These are phyloP conservation scores for Tachuris rubrigastra DNA, from an alignment of 2,113 vertebrate species.

Conservation along the genomic window DNA sequence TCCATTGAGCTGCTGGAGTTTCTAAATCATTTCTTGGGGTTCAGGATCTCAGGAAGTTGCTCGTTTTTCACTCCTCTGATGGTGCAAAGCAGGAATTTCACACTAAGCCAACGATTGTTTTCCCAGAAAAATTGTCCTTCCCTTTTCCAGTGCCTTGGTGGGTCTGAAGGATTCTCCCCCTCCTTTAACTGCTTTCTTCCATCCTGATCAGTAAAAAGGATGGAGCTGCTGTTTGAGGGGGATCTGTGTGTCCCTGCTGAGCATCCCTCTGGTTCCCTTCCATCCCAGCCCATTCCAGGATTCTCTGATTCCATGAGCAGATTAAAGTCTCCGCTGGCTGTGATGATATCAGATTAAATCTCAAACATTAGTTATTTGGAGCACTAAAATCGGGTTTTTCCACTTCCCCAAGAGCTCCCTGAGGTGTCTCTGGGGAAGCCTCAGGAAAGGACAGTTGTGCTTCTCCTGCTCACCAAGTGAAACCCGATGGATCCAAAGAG, in stretches of 20 bases:
- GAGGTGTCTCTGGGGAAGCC: neutral
- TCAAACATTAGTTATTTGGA: neutral
- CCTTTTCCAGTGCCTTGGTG: neutral
- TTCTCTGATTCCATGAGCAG: neutral
- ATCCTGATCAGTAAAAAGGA: neutral
- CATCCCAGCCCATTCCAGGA: neutral
- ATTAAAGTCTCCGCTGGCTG: neutral
- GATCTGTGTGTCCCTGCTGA: neutral
- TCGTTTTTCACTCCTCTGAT: neutral
- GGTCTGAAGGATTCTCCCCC: neutral
- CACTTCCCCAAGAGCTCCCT: neutral
- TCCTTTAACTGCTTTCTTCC: neutral
- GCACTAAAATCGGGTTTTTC: neutral
- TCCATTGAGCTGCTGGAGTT: neutral
- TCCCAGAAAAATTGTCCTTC: neutral
- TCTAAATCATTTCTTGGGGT: neutral
- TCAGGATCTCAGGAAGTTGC: neutral
- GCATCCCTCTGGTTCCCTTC: neutral
- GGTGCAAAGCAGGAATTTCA: neutral
- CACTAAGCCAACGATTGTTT: neutral
- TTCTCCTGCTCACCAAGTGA: neutral
- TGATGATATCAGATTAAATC: neutral
- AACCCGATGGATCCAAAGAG: neutral
- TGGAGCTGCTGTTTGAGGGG: neutral
- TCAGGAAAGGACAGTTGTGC: too few species aligned